These are phyloP conservation scores for Drosophila erecta DNA, from an alignment of 1,140 invertebrate genomes.

Conservation along the genomic window DNA sequence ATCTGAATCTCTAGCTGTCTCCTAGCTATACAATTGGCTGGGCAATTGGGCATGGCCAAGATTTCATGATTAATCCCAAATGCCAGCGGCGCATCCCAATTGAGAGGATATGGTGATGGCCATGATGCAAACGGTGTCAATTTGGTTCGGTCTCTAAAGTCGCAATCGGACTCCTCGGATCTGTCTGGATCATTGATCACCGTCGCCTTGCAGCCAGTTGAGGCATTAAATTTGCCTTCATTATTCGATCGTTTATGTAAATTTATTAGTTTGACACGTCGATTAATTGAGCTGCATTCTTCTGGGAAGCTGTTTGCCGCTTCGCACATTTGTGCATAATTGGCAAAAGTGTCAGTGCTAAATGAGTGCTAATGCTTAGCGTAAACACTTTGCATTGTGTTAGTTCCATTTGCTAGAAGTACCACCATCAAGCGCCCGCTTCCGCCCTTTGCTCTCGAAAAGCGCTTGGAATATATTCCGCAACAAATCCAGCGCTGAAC, in stretches of 20 bases:
- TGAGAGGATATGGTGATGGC: conserved; percentile 33
- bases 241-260: conserved; percentile 63
- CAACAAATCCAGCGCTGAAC: conserved; percentile 27
- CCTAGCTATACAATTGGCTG: conserved; percentile 44
- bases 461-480: conserved; percentile 1
- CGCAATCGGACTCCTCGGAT: conserved; percentile 31
- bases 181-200: conserved; percentile 36
- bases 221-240: conserved; percentile 53
- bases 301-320: conserved; percentile 13
- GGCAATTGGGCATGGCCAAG: conserved; percentile 38
- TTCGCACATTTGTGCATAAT: conserved; percentile 33
- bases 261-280: conserved; percentile 71
- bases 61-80: conserved; percentile 51
- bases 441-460: conserved; percentile 10
- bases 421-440: conserved; percentile 4
- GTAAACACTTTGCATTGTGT: conserved; percentile 20
- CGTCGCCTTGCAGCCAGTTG: conserved; percentile 41
- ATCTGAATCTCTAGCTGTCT: conserved; percentile 17
- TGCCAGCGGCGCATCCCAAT: conserved; percentile 33
- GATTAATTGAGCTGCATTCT: conserved; percentile 65
- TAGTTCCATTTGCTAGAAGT: conserved; percentile 7
- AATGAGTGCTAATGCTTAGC: conserved; percentile 53
- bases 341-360: conserved; percentile 40
- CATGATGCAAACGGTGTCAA: conserved; percentile 25
- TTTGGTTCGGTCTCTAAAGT: conserved; percentile 39